A percentile compares a stretch with the other conserved stretches of the same genome.
Evolutionary conservation across 2,797 vertebrate species (phyloP).

Genomic region (Zenarchopterus dispar): DNA sequence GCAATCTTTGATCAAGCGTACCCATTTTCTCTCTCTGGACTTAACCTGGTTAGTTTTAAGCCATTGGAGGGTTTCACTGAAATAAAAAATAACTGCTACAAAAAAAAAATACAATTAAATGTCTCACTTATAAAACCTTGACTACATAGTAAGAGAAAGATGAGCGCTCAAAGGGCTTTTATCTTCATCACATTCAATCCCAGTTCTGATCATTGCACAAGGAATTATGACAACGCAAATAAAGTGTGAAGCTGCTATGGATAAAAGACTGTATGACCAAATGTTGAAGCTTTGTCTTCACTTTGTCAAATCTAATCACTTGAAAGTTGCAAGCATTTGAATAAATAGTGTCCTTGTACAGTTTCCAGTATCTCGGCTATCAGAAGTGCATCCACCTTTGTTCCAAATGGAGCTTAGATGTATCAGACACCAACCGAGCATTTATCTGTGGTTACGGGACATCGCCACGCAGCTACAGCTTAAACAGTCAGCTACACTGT

Average conservation of each 20-base stretch:
- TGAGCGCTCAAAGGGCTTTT: not conserved
- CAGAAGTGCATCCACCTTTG: constrained; percentile 15
- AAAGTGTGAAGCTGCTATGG: not conserved
- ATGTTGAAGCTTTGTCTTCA: too few species aligned
- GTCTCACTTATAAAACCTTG: not conserved
- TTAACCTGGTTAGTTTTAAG: too few species aligned
- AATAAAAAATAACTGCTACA: too few species aligned
- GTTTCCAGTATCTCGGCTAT: constrained; percentile 19
- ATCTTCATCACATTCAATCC: constrained; percentile 10
- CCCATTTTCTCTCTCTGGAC: too few species aligned
- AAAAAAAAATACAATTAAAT: too few species aligned
- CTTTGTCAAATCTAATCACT: constrained; percentile 16
- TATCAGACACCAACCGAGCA: not conserved
- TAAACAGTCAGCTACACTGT: not conserved
- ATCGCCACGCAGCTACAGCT: not conserved
- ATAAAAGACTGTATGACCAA: not conserved
- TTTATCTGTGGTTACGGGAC: constrained; percentile 13
- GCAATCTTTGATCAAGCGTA: too few species aligned
- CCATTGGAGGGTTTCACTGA: too few species aligned
- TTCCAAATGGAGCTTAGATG: constrained; percentile 5
- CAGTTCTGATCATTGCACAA: not conserved
- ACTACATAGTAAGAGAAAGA: not conserved
- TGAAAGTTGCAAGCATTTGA: constrained; percentile 1
- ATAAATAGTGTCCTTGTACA: constrained; percentile 7
- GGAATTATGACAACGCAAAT: constrained; percentile 1